Base-by-base conservation (phyloP, 2,797 vertebrate genomes). In the Onychomys leucogaster region DNA sequence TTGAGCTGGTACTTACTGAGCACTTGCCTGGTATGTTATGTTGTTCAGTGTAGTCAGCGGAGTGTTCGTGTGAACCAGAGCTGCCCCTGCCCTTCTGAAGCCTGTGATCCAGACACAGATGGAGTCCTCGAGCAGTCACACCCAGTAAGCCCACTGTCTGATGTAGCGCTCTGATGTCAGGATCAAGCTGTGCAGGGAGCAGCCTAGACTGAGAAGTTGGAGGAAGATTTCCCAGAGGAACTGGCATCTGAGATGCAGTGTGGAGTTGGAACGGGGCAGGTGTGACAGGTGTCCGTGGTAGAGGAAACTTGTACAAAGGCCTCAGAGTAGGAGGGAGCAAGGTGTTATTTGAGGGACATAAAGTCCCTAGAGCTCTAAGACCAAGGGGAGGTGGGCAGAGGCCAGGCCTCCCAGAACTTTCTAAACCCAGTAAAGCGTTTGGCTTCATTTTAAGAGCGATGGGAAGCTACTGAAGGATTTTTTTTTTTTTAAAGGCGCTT, bases 401-500 rank as follows among this genome's bases (percentile, higher is more conserved):
- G 37, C 77, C 27, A 34, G 59, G 73, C 82, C 4, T 0, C 49
- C 11, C 52, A 81, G 82, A 69, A 59, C 71, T 63, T 89, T 13
- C 29, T 55, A 69, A 81, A 78, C 34, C 52, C 88, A 8, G 57
- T 41, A 82, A 85, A 32, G 63, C 61, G 11, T 86, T 89, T 82
- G 75, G 19, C 95, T 89, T 91, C 67, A 34, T 83, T 63, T 46
- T 91, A 77, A 67, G 43, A 93, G 69, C n/a, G 21, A 5, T 57
- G 1, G 27, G 49, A 97, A 92, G 7, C 61, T 37, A 37, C 14
- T 43, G 55, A n/a, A 73, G 46, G 16, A 81, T 75, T 94, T 96
- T 95, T 90, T 52, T 49, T 52, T n/a, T n/a, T n/a, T n/a, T n/a
- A 96, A 93, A 91, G 83, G 25, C 67, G n/a, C 52, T 95, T 89